These are phyloP conservation scores for Gambusia affinis DNA, from an alignment of 2,113 vertebrate species.

Conservation along the genomic window DNA sequence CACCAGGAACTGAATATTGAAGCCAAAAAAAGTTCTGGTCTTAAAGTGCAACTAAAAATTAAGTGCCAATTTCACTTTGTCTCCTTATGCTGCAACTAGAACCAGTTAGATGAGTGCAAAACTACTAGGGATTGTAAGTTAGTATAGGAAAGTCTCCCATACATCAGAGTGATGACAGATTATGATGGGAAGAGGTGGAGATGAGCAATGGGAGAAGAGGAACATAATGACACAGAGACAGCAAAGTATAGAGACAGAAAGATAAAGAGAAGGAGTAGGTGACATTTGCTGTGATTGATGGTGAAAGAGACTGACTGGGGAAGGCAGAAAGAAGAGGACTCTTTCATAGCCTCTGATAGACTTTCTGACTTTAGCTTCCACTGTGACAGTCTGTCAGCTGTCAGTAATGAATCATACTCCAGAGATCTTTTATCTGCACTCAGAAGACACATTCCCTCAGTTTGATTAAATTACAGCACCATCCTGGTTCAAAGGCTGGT, in stretches of 20 bases:
- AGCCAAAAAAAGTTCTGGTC: neutral
- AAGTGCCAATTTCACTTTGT: neutral
- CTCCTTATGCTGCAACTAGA: constrained; percentile 1
- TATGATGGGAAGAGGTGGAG: constrained; percentile 14
- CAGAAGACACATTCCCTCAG: neutral
- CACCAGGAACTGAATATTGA: constrained; percentile 14
- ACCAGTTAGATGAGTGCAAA: constrained; percentile 14
- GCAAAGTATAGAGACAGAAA: no score
- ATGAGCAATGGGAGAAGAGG: constrained; percentile 9
- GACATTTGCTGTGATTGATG: constrained; percentile 11
- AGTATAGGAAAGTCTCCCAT: neutral
- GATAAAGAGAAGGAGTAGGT: neutral
- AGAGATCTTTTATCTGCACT: neutral
- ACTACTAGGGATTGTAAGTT: constrained; percentile 9
- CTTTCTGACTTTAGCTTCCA: constrained; percentile 5
- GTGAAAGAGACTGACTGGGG: neutral
- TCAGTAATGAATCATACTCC: neutral
- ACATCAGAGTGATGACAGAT: neutral
- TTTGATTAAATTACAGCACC: neutral
- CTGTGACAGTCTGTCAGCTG: constrained; percentile 8
- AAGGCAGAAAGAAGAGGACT: neutral
- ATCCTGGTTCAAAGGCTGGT: neutral
- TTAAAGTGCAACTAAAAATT: neutral
- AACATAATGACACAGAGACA: neutral
- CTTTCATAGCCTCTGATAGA: constrained; percentile 17